A percentile compares a stretch with the other conserved stretches of the same genome.
Evolutionary conservation across 2,888 invertebrate genomes (phyloP).

Genomic region (Leuctra nigra): DNA sequence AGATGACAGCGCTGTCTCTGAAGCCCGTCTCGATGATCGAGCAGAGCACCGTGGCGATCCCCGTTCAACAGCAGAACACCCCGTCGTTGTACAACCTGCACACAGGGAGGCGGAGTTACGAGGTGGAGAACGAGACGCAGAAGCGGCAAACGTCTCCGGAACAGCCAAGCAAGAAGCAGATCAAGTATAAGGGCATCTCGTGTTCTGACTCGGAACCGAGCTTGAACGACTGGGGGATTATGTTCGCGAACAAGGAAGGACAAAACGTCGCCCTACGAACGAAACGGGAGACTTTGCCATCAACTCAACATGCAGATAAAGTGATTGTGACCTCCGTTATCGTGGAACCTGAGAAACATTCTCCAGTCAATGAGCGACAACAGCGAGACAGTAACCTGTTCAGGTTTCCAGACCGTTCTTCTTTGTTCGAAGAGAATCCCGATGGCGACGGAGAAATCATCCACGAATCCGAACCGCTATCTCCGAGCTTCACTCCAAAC

Average conservation of each 20-base stretch:
- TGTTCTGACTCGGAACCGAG: slow-evolving; percentile 2
- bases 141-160: background rate
- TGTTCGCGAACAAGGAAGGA: background rate
- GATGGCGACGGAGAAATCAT: background rate
- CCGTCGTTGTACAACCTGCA: slow-evolving; percentile 14
- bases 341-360: too few species aligned
- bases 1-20: background rate
- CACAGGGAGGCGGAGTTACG: background rate
- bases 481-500: background rate
- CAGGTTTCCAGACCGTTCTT: background rate
- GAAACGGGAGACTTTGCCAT: too few species aligned
- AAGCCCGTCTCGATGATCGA: background rate
- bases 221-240: background rate
- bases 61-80: background rate
- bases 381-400: too few species aligned
- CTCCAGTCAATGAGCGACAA: too few species aligned
- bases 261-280: too few species aligned
- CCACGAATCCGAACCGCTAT: background rate
- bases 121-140: background rate
- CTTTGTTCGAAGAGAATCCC: background rate
- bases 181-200: background rate
- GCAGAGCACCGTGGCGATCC: background rate
- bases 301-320: too few species aligned
- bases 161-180: background rate
- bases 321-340: too few species aligned